Evolutionary conservation across 2,797 vertebrate genomes (phyloP), one percentile per base, ranked within the genome.

Genomic region (Phalloptychus januarius): DNA sequence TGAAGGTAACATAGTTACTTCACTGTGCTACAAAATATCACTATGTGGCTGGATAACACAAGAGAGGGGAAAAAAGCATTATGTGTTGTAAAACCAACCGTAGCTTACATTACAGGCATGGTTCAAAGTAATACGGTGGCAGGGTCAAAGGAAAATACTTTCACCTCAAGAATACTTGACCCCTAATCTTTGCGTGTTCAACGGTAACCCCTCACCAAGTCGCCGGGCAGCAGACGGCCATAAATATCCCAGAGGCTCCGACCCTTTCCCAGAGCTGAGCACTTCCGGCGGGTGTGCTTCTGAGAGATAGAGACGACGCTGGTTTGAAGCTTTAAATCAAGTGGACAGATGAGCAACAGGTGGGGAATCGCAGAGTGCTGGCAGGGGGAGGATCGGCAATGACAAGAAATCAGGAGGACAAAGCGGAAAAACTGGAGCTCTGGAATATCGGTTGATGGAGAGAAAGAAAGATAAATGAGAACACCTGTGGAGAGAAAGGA

Each of bases 321-420:
- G 67, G 72, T 83, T 58, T 79, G 58, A 76, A 79, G 72, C 72
- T 63, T 28, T 93, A 91, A 90, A 91, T 93, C 90, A 90, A 76
- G 81, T 20, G 83, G 90, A 91, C 77, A 45, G 90, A 91, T 69
- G 76, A 86, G 89, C 87, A 91, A 94, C 93, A 95, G 94, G 92
- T 95, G 93, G 81, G 82, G 77, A 79, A 82, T 83, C 85, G 61
- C 80, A 81, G 48, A 83, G 84, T 71, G 42, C 44, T 56, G 56
- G 23, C 69, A 48, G 77, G 6, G 18, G 38, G 69, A 80, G 61
- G 63, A 70, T 52, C 16, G 79, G 81, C 77, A 82, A 77, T 84
- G 79, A 85, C 89, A 90, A 82, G 84, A 74, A 83, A 87, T 85
- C 83, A 78, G 74, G 72, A 79, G 74, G 80, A 83, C 84, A 77